Conservation (phyloP, 1,140 invertebrate genomes). For the Musca vetustissima region DNA sequence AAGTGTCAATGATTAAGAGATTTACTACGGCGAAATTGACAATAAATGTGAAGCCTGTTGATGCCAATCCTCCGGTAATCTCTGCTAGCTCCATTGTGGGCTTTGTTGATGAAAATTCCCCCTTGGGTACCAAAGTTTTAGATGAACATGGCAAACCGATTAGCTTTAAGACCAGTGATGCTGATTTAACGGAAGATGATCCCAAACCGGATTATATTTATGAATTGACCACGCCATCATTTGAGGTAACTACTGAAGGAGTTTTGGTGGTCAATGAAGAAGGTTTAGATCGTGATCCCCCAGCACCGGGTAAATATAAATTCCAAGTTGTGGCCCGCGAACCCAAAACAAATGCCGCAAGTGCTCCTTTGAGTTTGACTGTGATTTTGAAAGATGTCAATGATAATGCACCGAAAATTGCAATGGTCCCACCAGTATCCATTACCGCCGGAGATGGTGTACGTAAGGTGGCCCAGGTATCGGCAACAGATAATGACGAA, state of each 20-base stretch:
- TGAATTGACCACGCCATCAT: slow-evolving; percentile 82
- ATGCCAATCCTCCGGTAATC: slow-evolving; percentile 81
- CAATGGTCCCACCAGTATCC: slow-evolving; percentile 73
- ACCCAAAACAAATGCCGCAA: slow-evolving; percentile 73
- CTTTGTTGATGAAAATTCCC: slow-evolving; percentile 81
- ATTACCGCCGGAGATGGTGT: slow-evolving; percentile 80
- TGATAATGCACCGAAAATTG: slow-evolving; percentile 79
- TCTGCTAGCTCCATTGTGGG: slow-evolving; percentile 72
- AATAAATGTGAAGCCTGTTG: slow-evolving; percentile 80
- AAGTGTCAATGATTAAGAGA: slow-evolving; percentile 72
- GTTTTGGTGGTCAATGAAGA: slow-evolving; percentile 78
- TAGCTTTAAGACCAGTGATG: slow-evolving; percentile 73
- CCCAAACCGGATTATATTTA: slow-evolving; percentile 75
- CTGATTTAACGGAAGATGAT: slow-evolving; percentile 78
- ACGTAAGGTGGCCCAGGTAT: slow-evolving; percentile 75
- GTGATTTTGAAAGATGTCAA: slow-evolving; percentile 81
- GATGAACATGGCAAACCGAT: slow-evolving; percentile 69
- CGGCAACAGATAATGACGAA: slow-evolving; percentile 82
- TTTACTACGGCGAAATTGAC: slow-evolving; percentile 80
- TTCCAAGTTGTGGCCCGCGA: slow-evolving; percentile 80
- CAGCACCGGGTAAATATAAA: slow-evolving; percentile 78
- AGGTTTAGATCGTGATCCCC: slow-evolving; percentile 83
- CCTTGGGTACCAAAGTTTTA: slow-evolving; percentile 78
- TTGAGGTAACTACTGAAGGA: slow-evolving; percentile 74
- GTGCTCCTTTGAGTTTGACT: slow-evolving; percentile 75